Evolutionary conservation across 2,797 vertebrate genomes (phyloP).

Genomic region (Sebastes diploproa): DNA sequence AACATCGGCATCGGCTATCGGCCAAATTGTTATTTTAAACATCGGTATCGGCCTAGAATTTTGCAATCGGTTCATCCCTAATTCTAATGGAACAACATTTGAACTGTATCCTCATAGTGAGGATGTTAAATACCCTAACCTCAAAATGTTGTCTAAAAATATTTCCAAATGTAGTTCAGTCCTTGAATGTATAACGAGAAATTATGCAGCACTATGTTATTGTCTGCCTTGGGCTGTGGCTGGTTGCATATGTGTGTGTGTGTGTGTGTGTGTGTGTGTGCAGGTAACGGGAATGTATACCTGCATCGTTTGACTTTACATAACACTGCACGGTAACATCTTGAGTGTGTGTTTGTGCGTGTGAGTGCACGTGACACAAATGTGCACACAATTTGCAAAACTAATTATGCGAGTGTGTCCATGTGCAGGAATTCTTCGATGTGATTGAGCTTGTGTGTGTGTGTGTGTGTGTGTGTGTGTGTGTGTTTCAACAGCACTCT

Average conservation of each 20-base stretch:
- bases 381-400: not conserved
- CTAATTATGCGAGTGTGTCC: not conserved
- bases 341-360: not conserved
- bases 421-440: not conserved
- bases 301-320: not conserved
- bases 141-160: not conserved
- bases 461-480: not conserved
- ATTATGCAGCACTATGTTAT: not conserved
- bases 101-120: not conserved
- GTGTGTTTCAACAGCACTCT: conserved; percentile 1
- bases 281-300: not conserved
- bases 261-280: not conserved
- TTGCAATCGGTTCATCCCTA: too few relatives aligned
- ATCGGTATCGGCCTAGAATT: too few relatives aligned
- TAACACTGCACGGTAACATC: not conserved
- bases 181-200: not conserved
- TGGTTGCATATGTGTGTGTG: not conserved
- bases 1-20: too few relatives aligned
- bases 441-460: not conserved
- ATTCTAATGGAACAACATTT: not conserved
- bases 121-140: not conserved
- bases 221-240: not conserved
- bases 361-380: not conserved
- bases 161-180: not conserved
- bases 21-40: too few relatives aligned